Evolutionary conservation across 2,888 invertebrate species (phyloP).

Genomic region (Meloe dianella): DNA sequence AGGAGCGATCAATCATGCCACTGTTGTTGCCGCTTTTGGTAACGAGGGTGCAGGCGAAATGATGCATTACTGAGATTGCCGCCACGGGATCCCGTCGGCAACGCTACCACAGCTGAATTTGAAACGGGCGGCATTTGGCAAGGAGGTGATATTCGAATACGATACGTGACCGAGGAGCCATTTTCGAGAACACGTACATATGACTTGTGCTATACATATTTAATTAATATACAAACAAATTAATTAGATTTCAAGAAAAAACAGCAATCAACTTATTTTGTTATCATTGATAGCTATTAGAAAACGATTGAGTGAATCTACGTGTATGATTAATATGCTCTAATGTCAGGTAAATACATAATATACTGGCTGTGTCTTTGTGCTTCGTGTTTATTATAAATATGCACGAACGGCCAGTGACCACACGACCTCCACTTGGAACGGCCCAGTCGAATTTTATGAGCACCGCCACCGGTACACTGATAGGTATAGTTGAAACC

Average conservation of each 20-base stretch:
- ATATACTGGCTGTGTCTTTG: conserved; percentile 28
- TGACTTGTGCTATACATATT: conserved; percentile 10
- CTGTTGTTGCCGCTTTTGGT: conserved; percentile 23
- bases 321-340: conserved; percentile 9
- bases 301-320: background rate
- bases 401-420: conserved; percentile 33
- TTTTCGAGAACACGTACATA: conserved; percentile 7
- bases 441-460: background rate
- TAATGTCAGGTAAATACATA: background rate
- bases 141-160: conserved; percentile 6
- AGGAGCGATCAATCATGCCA: conserved; percentile 28
- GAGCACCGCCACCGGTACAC: background rate
- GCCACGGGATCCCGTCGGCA: conserved; percentile 22
- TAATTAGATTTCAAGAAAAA: background rate
- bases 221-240: conserved; percentile 5
- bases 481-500: background rate
- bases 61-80: conserved; percentile 38
- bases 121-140: conserved; percentile 9
- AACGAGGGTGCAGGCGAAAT: conserved; percentile 33
- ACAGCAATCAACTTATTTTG: background rate
- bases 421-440: conserved; percentile 30
- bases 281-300: background rate
- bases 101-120: conserved; percentile 11
- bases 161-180: conserved; percentile 8
- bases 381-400: conserved; percentile 30